Evolutionary conservation across 1,140 invertebrate species (phyloP).

Genomic region (Ips typographus): DNA sequence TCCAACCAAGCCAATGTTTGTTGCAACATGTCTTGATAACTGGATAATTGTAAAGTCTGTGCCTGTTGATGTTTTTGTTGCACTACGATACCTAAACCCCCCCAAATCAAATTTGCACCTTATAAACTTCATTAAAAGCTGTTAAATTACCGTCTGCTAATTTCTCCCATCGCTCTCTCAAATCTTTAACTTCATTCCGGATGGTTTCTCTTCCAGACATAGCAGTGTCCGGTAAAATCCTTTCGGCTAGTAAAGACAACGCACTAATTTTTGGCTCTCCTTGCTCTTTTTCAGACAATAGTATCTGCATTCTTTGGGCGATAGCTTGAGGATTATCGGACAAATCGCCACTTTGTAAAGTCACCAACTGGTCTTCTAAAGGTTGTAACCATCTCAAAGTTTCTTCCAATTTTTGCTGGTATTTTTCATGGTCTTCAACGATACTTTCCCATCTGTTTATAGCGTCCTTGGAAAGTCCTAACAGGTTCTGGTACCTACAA

Average conservation of each 20-base stretch:
- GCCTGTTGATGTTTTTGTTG: conserved; percentile 83
- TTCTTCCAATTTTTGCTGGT: conserved; percentile 74
- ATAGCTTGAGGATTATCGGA: conserved; percentile 58
- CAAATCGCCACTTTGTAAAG: conserved; percentile 57
- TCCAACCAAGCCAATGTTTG: conserved; percentile 85
- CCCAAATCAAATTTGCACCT: background rate
- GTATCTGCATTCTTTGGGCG: conserved; percentile 69
- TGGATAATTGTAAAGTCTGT: conserved; percentile 79
- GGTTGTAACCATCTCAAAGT: conserved; percentile 75
- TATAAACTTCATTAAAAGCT: background rate
- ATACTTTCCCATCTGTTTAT: conserved; percentile 84
- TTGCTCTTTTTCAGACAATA: conserved; percentile 80
- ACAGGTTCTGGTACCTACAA: conserved; percentile 75
- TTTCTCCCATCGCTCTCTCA: conserved; percentile 83
- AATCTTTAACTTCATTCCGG: conserved; percentile 73
- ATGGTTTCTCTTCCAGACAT: conserved; percentile 86
- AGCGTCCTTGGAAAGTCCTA: conserved; percentile 82
- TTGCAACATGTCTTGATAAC: conserved; percentile 81
- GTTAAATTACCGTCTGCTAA: conserved; percentile 64
- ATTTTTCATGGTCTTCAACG: conserved; percentile 81
- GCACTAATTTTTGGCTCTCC: conserved; percentile 74
- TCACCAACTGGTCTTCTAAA: conserved; percentile 71
- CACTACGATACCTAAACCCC: conserved; percentile 61
- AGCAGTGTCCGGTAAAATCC: conserved; percentile 87
- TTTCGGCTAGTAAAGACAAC: conserved; percentile 76